A percentile compares a stretch with the other conserved stretches of the same genome.
Evolutionary conservation across 2,113 vertebrate genomes (phyloP).

Genomic region (Collichthys lucidus): DNA sequence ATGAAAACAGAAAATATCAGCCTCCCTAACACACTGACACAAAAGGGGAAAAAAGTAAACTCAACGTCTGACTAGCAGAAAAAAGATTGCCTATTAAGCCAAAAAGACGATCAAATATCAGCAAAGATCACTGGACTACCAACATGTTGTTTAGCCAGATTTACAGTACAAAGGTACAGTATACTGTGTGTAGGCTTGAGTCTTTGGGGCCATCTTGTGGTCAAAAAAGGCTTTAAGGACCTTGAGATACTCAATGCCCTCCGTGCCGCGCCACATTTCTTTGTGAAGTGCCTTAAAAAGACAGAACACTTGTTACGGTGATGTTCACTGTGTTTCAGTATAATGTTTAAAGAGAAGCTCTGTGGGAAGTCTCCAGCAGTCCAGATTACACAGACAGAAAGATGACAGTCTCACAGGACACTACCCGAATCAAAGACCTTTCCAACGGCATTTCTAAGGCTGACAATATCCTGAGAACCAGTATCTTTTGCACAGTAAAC

Average conservation of each 20-base stretch:
- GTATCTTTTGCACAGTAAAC: too few relatives aligned
- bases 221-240: not conserved
- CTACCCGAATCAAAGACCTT: conserved; percentile 34
- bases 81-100: not conserved
- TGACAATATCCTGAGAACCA: too few relatives aligned
- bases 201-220: not conserved
- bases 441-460: too few relatives aligned
- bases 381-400: conserved; percentile 24
- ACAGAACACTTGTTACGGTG: not conserved
- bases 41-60: not conserved
- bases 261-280: not conserved
- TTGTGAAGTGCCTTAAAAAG: not conserved
- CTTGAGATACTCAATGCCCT: not conserved
- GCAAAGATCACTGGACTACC: not conserved
- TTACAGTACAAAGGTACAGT: not conserved
- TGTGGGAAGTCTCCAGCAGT: conserved; percentile 23
- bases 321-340: conserved; percentile 17
- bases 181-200: too few relatives aligned
- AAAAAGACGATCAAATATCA: not conserved
- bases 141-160: not conserved
- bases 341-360: conserved; percentile 24
- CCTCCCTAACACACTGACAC: not conserved
- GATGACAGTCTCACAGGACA: conserved; percentile 31
- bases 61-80: not conserved
- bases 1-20: not conserved